Conservation (phyloP, 2,888 invertebrate genomes). For the Gastracanthus pulcherrimus region DNA sequence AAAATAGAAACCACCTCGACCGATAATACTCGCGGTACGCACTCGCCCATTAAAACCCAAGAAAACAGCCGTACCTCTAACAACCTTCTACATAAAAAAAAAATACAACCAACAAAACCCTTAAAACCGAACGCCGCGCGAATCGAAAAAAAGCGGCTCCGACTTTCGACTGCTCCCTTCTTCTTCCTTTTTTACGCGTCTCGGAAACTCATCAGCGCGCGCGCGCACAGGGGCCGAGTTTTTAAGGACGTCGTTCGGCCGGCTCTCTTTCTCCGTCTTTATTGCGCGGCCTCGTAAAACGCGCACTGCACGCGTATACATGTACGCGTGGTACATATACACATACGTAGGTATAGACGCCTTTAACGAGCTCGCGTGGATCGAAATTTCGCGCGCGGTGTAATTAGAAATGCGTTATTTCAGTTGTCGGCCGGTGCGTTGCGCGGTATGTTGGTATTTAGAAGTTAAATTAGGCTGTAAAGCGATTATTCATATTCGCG, state of each 20-base stretch:
- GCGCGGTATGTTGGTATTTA: not conserved
- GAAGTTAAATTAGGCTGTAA: not conserved
- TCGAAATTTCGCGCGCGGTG: not conserved
- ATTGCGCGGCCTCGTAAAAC: slow-evolving; percentile 15
- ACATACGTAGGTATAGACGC: not conserved
- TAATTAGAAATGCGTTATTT: slow-evolving; percentile 8
- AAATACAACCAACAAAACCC: no score
- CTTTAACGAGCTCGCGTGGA: slow-evolving; percentile 8
- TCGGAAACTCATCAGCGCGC: not conserved
- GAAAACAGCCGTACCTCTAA: no score
- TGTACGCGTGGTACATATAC: not conserved
- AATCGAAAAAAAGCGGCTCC: not conserved
- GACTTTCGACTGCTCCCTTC: not conserved
- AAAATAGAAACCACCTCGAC: no score
- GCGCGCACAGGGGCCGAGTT: not conserved
- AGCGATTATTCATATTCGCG: not conserved
- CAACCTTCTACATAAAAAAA: no score
- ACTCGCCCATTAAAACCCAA: no score
- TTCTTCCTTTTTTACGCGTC: not conserved
- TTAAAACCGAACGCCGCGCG: no score
- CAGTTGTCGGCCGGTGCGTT: not conserved
- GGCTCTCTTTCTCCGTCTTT: not conserved
- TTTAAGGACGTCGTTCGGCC: slow-evolving; percentile 12
- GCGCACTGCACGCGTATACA: not conserved
- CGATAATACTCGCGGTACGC: no score